Conservation (phyloP, 2,888 invertebrate species). For the Pollenia labialis region DNA sequence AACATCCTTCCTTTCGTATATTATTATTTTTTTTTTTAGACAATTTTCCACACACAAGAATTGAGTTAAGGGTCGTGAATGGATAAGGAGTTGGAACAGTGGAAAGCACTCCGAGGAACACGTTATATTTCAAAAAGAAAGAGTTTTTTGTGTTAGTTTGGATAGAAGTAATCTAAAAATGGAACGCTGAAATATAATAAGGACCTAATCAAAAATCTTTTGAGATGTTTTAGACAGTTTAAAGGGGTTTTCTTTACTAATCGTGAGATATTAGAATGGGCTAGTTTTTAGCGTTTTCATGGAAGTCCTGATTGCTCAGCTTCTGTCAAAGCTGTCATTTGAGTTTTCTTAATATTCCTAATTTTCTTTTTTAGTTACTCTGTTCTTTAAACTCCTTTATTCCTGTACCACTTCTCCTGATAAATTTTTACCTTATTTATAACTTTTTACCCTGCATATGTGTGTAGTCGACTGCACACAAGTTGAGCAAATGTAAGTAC, state of each 20-base stretch:
- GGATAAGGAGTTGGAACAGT: neutral
- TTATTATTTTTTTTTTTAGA: constrained; percentile 3
- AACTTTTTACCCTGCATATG: constrained; percentile 23
- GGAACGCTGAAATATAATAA: no score
- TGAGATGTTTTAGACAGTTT: no score
- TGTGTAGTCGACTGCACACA: neutral
- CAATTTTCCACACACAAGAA: constrained; percentile 16
- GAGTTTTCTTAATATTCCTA: neutral
- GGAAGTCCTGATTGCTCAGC: no score
- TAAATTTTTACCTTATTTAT: constrained; percentile 10
- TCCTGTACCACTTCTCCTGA: neutral
- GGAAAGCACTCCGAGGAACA: neutral
- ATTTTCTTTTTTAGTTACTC: neutral
- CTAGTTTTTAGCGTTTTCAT: no score
- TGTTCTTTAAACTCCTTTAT: neutral
- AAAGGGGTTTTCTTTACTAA: no score
- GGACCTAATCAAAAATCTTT: no score
- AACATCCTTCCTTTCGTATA: constrained; percentile 28
- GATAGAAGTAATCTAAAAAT: neutral
- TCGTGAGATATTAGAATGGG: no score
- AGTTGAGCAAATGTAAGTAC: constrained; percentile 16
- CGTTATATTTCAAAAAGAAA: neutral
- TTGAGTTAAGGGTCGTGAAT: neutral
- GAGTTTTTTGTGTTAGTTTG: neutral
- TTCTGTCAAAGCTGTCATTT: no score